phyloP scores from a whole-genome alignment of 2,888 invertebrate genomes.

The Drosophila anomelani region DNA sequence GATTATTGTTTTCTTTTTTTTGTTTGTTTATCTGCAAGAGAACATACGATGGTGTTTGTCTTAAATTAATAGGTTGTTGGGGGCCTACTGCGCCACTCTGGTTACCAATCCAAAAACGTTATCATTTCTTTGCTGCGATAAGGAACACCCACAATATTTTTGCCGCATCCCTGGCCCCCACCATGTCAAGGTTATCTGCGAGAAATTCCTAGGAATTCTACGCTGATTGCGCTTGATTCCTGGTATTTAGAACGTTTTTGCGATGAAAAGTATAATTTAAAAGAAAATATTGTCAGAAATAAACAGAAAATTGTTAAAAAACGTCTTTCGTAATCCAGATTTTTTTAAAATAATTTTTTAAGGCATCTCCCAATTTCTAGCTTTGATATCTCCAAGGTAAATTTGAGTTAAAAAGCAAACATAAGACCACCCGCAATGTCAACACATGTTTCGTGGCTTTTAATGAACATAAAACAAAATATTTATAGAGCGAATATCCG shows the following conservation, averaged over 20 bases:
- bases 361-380: neutral
- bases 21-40: slow-evolving; percentile 35
- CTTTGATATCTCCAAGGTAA: slow-evolving; percentile 7
- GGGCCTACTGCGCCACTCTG: slow-evolving; percentile 8
- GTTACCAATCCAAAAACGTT: slow-evolving; percentile 47
- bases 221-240: slow-evolving; percentile 1
- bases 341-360: neutral
- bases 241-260: neutral
- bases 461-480: slow-evolving; percentile 20
- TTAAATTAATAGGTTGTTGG: slow-evolving; percentile 55
- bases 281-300: too few species aligned
- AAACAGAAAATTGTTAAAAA: neutral
- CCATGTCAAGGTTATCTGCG: slow-evolving; percentile 40
- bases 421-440: slow-evolving; percentile 15
- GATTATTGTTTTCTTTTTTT: slow-evolving; percentile 24
- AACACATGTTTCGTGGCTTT: slow-evolving; percentile 26
- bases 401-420: neutral
- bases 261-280: too few species aligned
- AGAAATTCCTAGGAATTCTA: neutral
- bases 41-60: slow-evolving; percentile 49
- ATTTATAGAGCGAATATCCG: slow-evolving; percentile 29
- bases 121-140: slow-evolving; percentile 41
- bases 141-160: slow-evolving; percentile 21
- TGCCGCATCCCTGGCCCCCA: slow-evolving; percentile 10
- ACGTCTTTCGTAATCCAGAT: neutral